These are phyloP conservation scores for Trichomalopsis sarcophagae DNA, from an alignment of 1,140 invertebrate genomes.

Conservation along the genomic window DNA sequence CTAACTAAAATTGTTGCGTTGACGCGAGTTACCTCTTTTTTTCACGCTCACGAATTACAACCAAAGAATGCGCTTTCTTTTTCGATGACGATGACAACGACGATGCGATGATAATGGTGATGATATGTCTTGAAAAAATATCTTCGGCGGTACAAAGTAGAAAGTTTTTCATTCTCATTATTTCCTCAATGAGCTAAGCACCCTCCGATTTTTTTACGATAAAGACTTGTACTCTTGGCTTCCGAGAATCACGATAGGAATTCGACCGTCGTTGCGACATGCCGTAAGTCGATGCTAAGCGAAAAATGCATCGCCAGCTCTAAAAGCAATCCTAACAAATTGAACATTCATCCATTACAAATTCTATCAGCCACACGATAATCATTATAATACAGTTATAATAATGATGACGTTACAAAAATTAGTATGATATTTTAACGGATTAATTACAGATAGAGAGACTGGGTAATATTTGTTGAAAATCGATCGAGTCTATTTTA, in stretches of 20 bases:
- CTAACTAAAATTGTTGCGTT: slow-evolving; percentile 16
- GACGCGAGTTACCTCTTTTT: not conserved
- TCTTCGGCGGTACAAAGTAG: slow-evolving; percentile 49
- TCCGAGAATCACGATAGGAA: slow-evolving; percentile 57
- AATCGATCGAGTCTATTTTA: slow-evolving; percentile 44
- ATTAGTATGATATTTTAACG: slow-evolving; percentile 57
- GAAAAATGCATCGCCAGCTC: slow-evolving; percentile 54
- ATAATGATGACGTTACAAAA: slow-evolving; percentile 59
- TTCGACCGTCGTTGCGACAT: slow-evolving; percentile 51
- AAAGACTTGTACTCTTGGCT: slow-evolving; percentile 63
- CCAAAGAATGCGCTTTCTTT: slow-evolving; percentile 22
- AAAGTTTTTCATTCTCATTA: slow-evolving; percentile 52
- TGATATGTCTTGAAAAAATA: slow-evolving; percentile 56
- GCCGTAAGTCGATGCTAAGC: slow-evolving; percentile 23
- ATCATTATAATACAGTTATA: slow-evolving; percentile 58
- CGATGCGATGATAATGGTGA: slow-evolving; percentile 33
- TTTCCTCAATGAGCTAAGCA: slow-evolving; percentile 57
- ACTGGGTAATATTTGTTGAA: slow-evolving; percentile 40
- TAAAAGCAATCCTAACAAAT: slow-evolving; percentile 59
- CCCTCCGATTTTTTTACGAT: slow-evolving; percentile 55
- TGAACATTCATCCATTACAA: slow-evolving; percentile 52
- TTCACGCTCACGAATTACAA: slow-evolving; percentile 7
- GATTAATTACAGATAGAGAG: slow-evolving; percentile 59
- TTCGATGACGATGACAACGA: slow-evolving; percentile 32
- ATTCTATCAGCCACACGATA: slow-evolving; percentile 31